phyloP scores from a whole-genome alignment of 2,888 invertebrate genomes.

The Cyclophora albipunctata region DNA sequence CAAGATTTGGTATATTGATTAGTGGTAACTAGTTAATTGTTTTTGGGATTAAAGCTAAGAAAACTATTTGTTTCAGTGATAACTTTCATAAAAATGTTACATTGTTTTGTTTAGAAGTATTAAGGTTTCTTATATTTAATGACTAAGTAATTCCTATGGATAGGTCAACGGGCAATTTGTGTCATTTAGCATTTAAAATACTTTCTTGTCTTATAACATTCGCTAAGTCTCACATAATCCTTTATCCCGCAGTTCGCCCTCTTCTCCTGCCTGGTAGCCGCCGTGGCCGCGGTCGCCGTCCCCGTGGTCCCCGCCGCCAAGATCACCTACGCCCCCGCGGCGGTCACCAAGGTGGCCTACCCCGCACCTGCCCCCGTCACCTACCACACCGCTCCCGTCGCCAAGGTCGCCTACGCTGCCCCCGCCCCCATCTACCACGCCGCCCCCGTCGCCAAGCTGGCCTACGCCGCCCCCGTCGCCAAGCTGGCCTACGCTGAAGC shows the following conservation, averaged over 20 bases:
- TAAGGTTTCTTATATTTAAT: too few relatives aligned
- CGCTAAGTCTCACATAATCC: too few relatives aligned
- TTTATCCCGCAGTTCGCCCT: slow-evolving; percentile 30
- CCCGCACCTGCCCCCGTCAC: slow-evolving; percentile 29
- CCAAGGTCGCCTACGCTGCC: slow-evolving; percentile 26
- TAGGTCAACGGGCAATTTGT: too few relatives aligned
- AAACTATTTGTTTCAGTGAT: too few relatives aligned
- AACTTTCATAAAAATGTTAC: too few relatives aligned
- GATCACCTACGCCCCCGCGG: slow-evolving; percentile 15
- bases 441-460: background rate
- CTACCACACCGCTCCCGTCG: slow-evolving; percentile 23
- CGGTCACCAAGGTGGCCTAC: slow-evolving; percentile 23
- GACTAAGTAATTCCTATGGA: too few relatives aligned
- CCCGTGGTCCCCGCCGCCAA: slow-evolving; percentile 23
- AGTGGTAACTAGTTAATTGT: too few relatives aligned
- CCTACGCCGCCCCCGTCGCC: slow-evolving; percentile 30
- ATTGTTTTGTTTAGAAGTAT: too few relatives aligned
- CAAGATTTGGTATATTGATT: too few relatives aligned
- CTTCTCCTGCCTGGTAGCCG: slow-evolving; percentile 39
- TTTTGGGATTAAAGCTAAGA: too few relatives aligned
- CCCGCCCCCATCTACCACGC: slow-evolving; percentile 1
- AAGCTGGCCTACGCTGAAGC: slow-evolving; percentile 49
- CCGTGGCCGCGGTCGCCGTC: slow-evolving; percentile 36
- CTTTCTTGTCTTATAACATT: too few relatives aligned
- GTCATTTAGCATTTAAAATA: too few relatives aligned